Evolutionary conservation across 2,797 vertebrate genomes (phyloP), one percentile per base, ranked within the genome.

Genomic region (Hippopotamyrus pictus): DNA sequence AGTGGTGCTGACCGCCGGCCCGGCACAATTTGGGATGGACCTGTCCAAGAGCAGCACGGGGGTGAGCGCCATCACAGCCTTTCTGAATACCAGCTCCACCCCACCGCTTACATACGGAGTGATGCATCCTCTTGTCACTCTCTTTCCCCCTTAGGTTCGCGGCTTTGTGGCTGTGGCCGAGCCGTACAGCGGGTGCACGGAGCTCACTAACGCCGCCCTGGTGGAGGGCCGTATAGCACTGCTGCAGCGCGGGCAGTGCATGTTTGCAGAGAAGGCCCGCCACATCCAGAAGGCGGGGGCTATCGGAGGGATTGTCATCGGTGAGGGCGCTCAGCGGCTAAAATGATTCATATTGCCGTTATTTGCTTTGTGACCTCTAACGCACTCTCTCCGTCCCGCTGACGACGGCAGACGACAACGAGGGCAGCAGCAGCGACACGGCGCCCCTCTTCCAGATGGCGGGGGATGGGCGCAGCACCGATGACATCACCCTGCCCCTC

Each of bases 361-460:
- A 12, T 51, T 6, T 6, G 44, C n/a, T 51, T 25, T 25, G 44
- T 51, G 44, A 25, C 48, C 44, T 51, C 19, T 25, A 6, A 51
- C 3, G 46, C 65, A 1, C 17, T 62, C 51, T 11, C 6, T 9
- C 37, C n/a, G 9, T 33, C 69, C n/a, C 5, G 73, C 29, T 7
- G n/a, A 29, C 19, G 22, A 88, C 90, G 92, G 37, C 91, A 99
- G 99, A 99, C 92, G 99, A 99, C 95, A 99, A 99, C 0, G 98
- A 99, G 89, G 99, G 98, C 92, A 99, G 98, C 96, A 99, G 99
- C 93, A 99, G 99, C 69, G 99, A 99, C 93, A 99, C 98, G 0
- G 99, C 99, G 2, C 98, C 98, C 11, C 97, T 99, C 79, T 99
- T 99, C 96, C 99, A 99, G 95, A 99, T 99, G 99, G 99, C 98